Evolutionary conservation across 2,888 invertebrate genomes (phyloP).

Genomic region (Psylliodes chrysocephalus): DNA sequence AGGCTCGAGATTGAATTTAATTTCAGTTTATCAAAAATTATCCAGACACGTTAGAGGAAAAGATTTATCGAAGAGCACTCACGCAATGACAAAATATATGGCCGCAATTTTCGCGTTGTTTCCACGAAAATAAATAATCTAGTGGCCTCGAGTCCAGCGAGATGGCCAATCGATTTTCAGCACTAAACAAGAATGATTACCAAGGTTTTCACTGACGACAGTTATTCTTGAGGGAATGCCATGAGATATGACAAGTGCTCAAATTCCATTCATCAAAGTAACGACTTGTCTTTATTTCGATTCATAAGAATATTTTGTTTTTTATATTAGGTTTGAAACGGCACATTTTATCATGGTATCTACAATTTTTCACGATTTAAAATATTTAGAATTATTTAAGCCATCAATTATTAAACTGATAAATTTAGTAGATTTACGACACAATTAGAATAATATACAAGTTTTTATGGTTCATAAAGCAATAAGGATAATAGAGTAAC

Average conservation of each 20-base stretch:
- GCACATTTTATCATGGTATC: no score
- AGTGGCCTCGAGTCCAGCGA: slow-evolving; percentile 20
- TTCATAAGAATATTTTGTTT: neutral
- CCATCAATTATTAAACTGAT: no score
- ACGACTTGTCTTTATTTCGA: slow-evolving; percentile 7
- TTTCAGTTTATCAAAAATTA: slow-evolving; percentile 21
- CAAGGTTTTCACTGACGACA: slow-evolving; percentile 18
- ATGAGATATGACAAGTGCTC: slow-evolving; percentile 19
- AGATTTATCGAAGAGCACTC: slow-evolving; percentile 24
- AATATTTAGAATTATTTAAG: no score
- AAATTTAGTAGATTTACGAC: no score
- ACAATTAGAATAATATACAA: no score
- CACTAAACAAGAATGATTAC: slow-evolving; percentile 24
- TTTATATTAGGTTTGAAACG: no score
- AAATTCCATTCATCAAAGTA: slow-evolving; percentile 18
- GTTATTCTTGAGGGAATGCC: slow-evolving; percentile 15
- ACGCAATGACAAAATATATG: slow-evolving; percentile 30
- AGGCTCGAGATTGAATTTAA: slow-evolving; percentile 12
- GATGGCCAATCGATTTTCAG: slow-evolving; percentile 24
- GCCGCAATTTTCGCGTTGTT: slow-evolving; percentile 29
- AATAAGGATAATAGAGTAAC: no score
- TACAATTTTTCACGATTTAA: no score
- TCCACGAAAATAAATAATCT: slow-evolving; percentile 30
- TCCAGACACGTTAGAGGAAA: slow-evolving; percentile 13
- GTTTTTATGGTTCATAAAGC: no score